phyloP scores from a whole-genome alignment of 2,113 vertebrate species.

The Hypomesus transpacificus region DNA sequence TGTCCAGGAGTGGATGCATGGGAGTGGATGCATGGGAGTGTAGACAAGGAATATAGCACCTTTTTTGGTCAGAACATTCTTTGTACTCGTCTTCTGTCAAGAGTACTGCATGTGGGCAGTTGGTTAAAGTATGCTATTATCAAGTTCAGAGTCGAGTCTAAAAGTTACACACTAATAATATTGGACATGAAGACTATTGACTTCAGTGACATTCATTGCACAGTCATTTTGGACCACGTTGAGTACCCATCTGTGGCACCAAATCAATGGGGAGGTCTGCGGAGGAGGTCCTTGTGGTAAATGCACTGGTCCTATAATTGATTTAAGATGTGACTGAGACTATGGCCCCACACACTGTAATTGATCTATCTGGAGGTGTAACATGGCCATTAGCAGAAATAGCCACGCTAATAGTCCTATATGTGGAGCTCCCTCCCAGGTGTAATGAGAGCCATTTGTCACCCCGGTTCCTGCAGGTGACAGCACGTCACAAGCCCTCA shows the following conservation, averaged over 20 bases:
- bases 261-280: constrained; percentile 32
- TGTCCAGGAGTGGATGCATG: constrained; percentile 14
- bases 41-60: too few relatives aligned
- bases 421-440: constrained; percentile 59
- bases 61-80: constrained; percentile 14
- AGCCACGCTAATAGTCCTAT: constrained; percentile 66
- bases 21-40: not conserved
- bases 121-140: constrained; percentile 1
- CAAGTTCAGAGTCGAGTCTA: not conserved
- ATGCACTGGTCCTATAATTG: constrained; percentile 57
- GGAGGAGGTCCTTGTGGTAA: constrained; percentile 33
- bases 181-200: constrained; percentile 1
- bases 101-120: not conserved
- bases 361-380: constrained; percentile 66
- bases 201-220: constrained; percentile 12
- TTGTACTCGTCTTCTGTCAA: not conserved
- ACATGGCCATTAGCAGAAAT: constrained; percentile 65
- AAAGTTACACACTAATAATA: not conserved
- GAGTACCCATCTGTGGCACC: constrained; percentile 22
- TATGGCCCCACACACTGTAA: constrained; percentile 48
- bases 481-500: constrained; percentile 34
- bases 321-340: constrained; percentile 56
- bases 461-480: constrained; percentile 60
- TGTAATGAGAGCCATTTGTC: constrained; percentile 73
- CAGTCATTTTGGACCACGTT: constrained; percentile 12